A percentile compares a stretch with the other conserved stretches of the same genome.
Evolutionary conservation across 2,797 vertebrate species (phyloP).

Genomic region (Euphonia xanthogaster): DNA sequence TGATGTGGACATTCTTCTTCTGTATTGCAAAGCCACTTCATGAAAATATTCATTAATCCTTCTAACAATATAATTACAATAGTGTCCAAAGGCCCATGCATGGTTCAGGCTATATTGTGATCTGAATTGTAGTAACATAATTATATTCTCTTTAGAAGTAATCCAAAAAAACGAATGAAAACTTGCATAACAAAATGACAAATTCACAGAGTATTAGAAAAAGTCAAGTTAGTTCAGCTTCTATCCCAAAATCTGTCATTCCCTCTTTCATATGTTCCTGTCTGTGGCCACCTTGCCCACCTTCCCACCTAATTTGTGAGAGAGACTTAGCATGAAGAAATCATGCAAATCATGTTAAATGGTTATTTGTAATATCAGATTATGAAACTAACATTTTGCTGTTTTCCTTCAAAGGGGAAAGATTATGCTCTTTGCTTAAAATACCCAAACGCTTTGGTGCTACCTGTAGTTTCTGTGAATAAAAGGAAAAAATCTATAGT

Average conservation of each 20-base stretch:
- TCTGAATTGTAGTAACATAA: background rate
- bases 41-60: background rate
- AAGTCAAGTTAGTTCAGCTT: background rate
- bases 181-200: background rate
- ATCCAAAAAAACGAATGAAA: background rate
- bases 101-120: background rate
- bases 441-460: background rate
- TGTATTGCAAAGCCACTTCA: background rate
- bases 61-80: background rate
- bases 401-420: background rate
- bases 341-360: too few relatives aligned
- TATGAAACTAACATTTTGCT: background rate
- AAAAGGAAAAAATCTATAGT: background rate
- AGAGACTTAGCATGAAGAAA: background rate
- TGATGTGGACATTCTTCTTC: slow-evolving; percentile 61
- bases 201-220: background rate
- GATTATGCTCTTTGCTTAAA: background rate
- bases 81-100: background rate
- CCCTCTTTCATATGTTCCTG: background rate
- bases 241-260: background rate
- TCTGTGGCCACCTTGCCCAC: background rate
- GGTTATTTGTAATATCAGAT: background rate
- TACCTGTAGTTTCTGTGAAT: background rate
- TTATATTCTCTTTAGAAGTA: background rate
- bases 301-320: background rate